Percentiles rank a stretch among this genome's conserved stretches.
Evolutionary conservation across 2,797 vertebrate genomes (phyloP).

Genomic region (Parotocinclus haroldoi): DNA sequence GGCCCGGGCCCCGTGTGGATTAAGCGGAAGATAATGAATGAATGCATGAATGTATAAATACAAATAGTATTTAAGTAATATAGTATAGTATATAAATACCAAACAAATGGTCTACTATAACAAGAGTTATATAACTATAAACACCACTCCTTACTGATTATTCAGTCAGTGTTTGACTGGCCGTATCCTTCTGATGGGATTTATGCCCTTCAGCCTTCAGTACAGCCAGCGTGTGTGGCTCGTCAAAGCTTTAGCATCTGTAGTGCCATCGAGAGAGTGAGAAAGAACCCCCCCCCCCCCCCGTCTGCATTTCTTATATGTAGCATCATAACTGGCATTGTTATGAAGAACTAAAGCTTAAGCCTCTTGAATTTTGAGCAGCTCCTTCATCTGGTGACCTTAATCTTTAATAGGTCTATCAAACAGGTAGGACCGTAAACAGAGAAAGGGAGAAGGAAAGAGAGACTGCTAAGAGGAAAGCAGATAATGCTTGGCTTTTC

Average conservation of each 20-base stretch:
- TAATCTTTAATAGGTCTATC: conserved; percentile 77
- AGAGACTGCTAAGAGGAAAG: conserved; percentile 60
- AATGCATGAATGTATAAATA: too few relatives aligned
- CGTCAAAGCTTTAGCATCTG: conserved; percentile 64
- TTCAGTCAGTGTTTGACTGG: too few relatives aligned
- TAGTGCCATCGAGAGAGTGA: conserved; percentile 54
- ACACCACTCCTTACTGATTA: too few relatives aligned
- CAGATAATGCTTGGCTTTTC: conserved; percentile 62
- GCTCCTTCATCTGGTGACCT: conserved; percentile 65
- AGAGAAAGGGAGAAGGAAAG: conserved; percentile 28
- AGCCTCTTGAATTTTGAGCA: conserved; percentile 77
- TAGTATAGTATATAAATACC: too few relatives aligned
- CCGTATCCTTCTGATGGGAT: too few relatives aligned
- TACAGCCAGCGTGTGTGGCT: conserved; percentile 56
- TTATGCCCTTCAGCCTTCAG: conserved; percentile 26
- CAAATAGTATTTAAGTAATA: too few relatives aligned
- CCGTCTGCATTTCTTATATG: conserved; percentile 79
- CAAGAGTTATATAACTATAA: too few relatives aligned
- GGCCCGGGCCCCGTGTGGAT: too few relatives aligned
- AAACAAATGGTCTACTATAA: too few relatives aligned
- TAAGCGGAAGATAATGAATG: too few relatives aligned
- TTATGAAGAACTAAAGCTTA: conserved; percentile 74
- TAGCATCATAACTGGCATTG: conserved; percentile 77
- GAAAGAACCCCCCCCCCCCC: conserved; percentile 57
- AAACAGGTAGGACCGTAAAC: conserved; percentile 77